Conservation (phyloP, 1,140 invertebrate species). For the Bilobella aurantiaca region DNA sequence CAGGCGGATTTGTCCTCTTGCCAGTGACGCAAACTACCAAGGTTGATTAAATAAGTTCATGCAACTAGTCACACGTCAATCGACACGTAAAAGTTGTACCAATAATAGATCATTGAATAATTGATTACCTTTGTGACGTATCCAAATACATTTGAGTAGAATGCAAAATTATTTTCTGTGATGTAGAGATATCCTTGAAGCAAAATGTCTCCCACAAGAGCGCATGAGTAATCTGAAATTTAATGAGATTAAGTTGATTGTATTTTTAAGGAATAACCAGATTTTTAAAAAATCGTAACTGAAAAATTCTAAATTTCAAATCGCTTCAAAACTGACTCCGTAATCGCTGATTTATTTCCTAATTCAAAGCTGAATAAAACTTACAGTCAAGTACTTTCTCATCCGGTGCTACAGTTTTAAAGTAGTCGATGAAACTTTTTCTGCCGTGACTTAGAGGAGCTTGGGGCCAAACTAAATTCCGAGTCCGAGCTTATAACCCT, state of each 20-base stretch:
- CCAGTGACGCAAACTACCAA: too few species aligned
- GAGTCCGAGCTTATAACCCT: constrained; percentile 22
- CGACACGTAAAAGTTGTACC: too few species aligned
- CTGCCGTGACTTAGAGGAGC: constrained; percentile 54
- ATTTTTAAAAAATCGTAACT: too few species aligned
- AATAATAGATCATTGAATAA: background rate
- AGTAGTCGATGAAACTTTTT: constrained; percentile 64
- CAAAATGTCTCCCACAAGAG: constrained; percentile 79
- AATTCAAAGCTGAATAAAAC: constrained; percentile 31
- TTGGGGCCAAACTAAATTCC: constrained; percentile 38
- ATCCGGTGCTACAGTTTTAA: constrained; percentile 58
- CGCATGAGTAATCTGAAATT: constrained; percentile 77
- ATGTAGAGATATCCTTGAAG: constrained; percentile 86
- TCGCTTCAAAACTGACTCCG: too few species aligned
- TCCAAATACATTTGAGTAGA: constrained; percentile 89
- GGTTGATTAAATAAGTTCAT: too few species aligned
- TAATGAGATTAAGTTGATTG: background rate
- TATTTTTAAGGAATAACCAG: background rate
- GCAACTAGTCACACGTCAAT: too few species aligned
- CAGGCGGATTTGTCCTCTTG: too few species aligned
- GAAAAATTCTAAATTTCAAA: too few species aligned
- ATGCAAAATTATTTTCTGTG: constrained; percentile 84
- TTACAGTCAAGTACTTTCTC: constrained; percentile 69
- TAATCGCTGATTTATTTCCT: too few species aligned
- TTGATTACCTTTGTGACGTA: constrained; percentile 72